These are phyloP conservation scores for Cremastobaeus sp. DNA, from an alignment of 2,888 invertebrate species.

Conservation along the genomic window DNA sequence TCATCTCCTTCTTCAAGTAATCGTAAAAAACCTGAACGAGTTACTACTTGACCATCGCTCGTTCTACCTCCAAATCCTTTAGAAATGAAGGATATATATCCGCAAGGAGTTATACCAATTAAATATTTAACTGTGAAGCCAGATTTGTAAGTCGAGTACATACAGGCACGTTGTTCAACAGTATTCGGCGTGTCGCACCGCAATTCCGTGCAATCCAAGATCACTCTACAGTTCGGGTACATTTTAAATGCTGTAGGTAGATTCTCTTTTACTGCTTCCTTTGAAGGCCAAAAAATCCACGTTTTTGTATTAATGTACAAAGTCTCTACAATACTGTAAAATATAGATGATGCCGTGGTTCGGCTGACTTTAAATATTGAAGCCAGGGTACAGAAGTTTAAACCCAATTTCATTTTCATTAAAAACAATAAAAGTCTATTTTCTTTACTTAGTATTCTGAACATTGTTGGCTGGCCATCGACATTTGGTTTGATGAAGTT, in stretches of 20 bases:
- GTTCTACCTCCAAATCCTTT: constrained; percentile 11
- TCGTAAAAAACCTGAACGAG: constrained; percentile 61
- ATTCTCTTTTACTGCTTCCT: constrained; percentile 46
- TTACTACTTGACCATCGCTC: constrained; percentile 19
- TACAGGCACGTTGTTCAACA: constrained; percentile 47
- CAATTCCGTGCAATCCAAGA: constrained; percentile 53
- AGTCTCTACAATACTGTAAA: constrained; percentile 15
- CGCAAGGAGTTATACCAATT: constrained; percentile 59
- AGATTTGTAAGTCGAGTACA: constrained; percentile 58
- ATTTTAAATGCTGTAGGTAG: constrained; percentile 32
- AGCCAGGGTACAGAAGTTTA: not conserved
- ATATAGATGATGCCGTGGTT: not conserved
- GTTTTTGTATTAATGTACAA: constrained; percentile 37
- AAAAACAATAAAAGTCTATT: constrained; percentile 4
- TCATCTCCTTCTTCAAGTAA: constrained; percentile 59
- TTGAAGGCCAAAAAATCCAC: constrained; percentile 59
- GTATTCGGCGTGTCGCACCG: constrained; percentile 43
- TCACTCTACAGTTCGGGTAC: constrained; percentile 45
- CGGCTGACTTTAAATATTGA: not conserved
- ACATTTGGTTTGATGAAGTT: not conserved
- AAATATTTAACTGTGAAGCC: constrained; percentile 57
- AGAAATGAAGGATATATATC: constrained; percentile 47
- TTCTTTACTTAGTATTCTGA: not conserved
- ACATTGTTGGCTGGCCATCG: not conserved
- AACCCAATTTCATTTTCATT: constrained; percentile 7